phyloP scores from a whole-genome alignment of 2,888 invertebrate genomes.

The Sialis fuliginosa region DNA sequence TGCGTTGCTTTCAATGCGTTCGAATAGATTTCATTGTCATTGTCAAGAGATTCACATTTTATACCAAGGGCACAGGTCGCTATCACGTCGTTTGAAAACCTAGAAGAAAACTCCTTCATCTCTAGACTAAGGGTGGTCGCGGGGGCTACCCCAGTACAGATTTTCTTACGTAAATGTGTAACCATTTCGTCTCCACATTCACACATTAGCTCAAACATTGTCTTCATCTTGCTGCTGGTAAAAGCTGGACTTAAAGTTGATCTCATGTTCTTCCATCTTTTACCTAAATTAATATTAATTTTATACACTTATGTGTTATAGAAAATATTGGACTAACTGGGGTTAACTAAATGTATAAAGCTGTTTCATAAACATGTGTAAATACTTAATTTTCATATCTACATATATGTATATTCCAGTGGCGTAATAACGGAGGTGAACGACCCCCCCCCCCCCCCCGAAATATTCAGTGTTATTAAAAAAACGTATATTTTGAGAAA shows the following conservation, averaged over 20 bases:
- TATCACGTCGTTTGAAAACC: not conserved
- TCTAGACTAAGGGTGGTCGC: not conserved
- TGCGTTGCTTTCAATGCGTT: not conserved
- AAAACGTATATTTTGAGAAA: too few species aligned
- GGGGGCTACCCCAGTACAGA: not conserved
- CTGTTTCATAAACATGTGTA: too few species aligned
- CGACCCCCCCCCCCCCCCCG: too few species aligned
- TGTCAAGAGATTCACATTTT: not conserved
- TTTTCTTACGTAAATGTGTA: not conserved
- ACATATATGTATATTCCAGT: too few species aligned
- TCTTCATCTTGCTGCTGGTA: not conserved
- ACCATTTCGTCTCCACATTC: not conserved
- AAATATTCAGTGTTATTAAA: too few species aligned
- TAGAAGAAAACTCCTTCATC: not conserved
- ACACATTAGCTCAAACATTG: not conserved
- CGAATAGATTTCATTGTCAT: not conserved
- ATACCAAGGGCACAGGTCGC: not conserved
- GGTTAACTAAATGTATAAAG: too few species aligned
- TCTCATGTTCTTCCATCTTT: not conserved
- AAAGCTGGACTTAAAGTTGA: not conserved
- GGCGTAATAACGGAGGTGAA: too few species aligned
- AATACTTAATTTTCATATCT: too few species aligned
- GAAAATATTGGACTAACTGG: too few species aligned
- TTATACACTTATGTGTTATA: not conserved
- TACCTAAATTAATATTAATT: not conserved